phyloP scores from a whole-genome alignment of 2,113 vertebrate species.

The Hippocampus zosterae region DNA sequence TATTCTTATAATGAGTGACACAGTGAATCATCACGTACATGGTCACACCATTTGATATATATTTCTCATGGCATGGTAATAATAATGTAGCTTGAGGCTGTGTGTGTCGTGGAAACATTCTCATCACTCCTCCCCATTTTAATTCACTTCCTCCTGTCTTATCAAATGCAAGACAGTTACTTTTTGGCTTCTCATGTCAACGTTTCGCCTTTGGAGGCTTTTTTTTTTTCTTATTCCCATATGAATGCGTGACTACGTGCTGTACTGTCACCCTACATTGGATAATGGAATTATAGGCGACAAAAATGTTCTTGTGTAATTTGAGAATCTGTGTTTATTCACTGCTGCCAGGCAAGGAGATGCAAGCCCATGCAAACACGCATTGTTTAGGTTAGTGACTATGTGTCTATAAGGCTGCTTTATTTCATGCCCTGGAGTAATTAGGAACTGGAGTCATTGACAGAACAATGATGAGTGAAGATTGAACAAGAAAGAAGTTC shows the following conservation, averaged over 20 bases:
- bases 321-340: conserved; percentile 30
- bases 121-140: conserved; percentile 37
- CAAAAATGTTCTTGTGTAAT: conserved; percentile 7
- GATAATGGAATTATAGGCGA: conserved; percentile 18
- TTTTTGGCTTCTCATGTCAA: conserved; percentile 9
- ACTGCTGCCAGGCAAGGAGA: conserved; percentile 26
- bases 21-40: conserved; percentile 47
- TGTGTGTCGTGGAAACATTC: conserved; percentile 27
- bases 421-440: conserved; percentile 31
- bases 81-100: conserved; percentile 31
- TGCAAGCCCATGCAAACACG: conserved; percentile 19
- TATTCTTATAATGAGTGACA: conserved; percentile 41
- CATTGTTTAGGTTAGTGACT: conserved; percentile 44
- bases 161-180: conserved; percentile 33
- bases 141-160: conserved; percentile 11
- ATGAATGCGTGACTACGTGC: conserved; percentile 29
- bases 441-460: conserved; percentile 48
- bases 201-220: background rate
- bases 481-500: conserved; percentile 58
- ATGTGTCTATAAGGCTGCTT: conserved; percentile 36
- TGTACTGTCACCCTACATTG: background rate
- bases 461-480: conserved; percentile 60
- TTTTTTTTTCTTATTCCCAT: conserved; percentile 10
- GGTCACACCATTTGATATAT: conserved; percentile 55
- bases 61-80: conserved; percentile 55